phyloP scores from a whole-genome alignment of 2,113 vertebrate species.

The Garra rufa region DNA sequence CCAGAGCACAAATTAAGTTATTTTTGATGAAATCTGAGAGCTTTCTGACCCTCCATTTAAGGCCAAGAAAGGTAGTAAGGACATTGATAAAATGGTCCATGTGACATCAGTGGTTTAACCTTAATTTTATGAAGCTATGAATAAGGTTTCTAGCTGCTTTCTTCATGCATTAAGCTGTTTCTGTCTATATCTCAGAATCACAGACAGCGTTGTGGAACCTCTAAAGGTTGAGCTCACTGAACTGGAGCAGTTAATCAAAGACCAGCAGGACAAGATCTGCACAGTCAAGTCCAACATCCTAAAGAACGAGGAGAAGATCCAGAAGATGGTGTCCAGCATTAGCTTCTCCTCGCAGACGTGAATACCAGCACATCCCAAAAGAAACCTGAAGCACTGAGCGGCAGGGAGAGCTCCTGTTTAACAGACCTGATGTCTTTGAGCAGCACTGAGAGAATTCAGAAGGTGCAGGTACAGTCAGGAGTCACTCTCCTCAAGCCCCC shows the following conservation, averaged over 20 bases:
- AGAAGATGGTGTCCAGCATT: conserved; percentile 87
- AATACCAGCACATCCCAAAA: conserved; percentile 58
- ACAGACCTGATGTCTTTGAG: conserved; percentile 32
- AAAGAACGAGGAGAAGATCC: conserved; percentile 90
- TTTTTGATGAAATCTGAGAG: no score
- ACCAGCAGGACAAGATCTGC: conserved; percentile 90
- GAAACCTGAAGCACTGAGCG: conserved; percentile 49
- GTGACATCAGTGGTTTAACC: no score
- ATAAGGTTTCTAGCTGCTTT: not conserved
- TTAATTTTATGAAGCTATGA: no score
- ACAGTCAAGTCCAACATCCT: conserved; percentile 87
- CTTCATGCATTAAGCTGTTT: not conserved
- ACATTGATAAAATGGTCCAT: no score
- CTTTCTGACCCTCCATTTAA: no score
- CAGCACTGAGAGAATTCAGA: not conserved
- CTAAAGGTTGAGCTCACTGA: conserved; percentile 84
- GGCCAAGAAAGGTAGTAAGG: no score
- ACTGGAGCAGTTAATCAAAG: conserved; percentile 87
- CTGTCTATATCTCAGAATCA: conserved; percentile 74
- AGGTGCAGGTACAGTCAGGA: not conserved
- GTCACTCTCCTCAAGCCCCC: not conserved
- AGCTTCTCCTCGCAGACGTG: conserved; percentile 79
- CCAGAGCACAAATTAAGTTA: no score
- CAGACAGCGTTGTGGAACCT: conserved; percentile 84
- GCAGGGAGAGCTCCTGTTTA: not conserved